Conservation (phyloP, 1,140 invertebrate species). For the Diabrotica virgifera region DNA sequence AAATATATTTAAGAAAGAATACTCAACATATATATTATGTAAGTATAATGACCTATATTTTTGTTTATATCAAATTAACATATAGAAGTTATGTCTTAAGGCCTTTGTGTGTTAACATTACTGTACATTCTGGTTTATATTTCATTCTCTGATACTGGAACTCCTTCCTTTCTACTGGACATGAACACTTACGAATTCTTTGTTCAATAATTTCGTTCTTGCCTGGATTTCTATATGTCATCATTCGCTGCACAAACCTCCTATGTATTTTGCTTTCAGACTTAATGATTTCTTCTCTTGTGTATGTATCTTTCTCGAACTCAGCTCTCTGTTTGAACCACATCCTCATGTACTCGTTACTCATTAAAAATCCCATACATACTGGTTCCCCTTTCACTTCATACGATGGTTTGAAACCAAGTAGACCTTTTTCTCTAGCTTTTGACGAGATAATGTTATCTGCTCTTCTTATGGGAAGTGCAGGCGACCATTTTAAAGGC, state of each 20-base stretch:
- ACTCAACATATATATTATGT: too few species aligned
- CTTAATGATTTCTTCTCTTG: constrained; percentile 34
- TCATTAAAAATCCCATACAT: constrained; percentile 36
- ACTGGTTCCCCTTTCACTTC: constrained; percentile 27
- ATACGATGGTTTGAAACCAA: constrained; percentile 36
- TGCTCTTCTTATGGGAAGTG: constrained; percentile 23
- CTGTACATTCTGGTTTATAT: constrained; percentile 19
- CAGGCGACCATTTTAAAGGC: constrained; percentile 33
- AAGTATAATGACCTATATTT: too few species aligned
- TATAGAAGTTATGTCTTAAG: too few species aligned
- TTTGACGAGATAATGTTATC: constrained; percentile 42
- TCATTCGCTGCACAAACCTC: constrained; percentile 35
- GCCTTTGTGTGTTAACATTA: not conserved
- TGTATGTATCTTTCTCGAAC: constrained; percentile 40
- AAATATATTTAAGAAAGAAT: too few species aligned
- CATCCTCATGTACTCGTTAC: constrained; percentile 39
- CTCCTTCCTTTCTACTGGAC: not conserved
- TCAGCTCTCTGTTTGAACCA: constrained; percentile 40
- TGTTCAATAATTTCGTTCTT: constrained; percentile 23
- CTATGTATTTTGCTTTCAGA: constrained; percentile 35
- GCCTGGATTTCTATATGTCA: constrained; percentile 31
- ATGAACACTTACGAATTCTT: constrained; percentile 1
- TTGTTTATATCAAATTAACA: too few species aligned
- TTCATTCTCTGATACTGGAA: constrained; percentile 14
- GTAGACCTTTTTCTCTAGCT: constrained; percentile 29